Conservation (phyloP, 35 echinoderm and acorn worm genomes). For the Stichopus chloronotus region DNA sequence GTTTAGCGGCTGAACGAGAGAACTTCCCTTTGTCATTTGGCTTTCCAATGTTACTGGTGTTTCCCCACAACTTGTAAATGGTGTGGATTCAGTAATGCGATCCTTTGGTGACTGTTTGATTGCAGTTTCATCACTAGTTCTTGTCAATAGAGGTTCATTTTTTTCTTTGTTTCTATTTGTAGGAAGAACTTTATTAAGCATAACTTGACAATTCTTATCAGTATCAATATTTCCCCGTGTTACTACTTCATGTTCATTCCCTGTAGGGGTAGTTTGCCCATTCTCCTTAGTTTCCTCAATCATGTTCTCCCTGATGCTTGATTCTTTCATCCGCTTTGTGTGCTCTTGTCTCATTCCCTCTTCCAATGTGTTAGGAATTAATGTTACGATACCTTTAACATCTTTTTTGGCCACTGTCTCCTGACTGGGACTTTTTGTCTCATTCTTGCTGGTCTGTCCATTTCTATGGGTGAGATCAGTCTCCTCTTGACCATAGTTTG, state of each 20-base stretch:
- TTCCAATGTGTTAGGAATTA: conserved; percentile 5
- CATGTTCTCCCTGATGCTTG: not conserved
- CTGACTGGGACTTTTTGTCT: not conserved
- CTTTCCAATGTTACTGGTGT: not conserved
- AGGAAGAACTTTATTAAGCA: not conserved
- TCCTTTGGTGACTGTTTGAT: not conserved
- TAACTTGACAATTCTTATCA: not conserved
- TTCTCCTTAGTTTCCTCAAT: not conserved
- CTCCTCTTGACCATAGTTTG: not conserved
- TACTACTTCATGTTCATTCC: not conserved
- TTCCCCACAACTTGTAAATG: not conserved
- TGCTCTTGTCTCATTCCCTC: not conserved
- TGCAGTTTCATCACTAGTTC: not conserved
- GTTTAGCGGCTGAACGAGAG: no score
- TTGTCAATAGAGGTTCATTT: not conserved
- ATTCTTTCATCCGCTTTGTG: not conserved
- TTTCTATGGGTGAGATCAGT: not conserved
- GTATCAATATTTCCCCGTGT: not conserved
- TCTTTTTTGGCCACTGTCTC: conserved; percentile 22
- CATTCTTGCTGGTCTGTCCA: not conserved
- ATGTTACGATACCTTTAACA: conserved; percentile 17
- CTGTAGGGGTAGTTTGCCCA: not conserved
- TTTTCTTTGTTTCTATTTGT: not conserved
- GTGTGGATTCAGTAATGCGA: not conserved
- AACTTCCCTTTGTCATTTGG: no score